Evolutionary conservation across 2,888 invertebrate genomes (phyloP).

Genomic region (Drosophila putrida): DNA sequence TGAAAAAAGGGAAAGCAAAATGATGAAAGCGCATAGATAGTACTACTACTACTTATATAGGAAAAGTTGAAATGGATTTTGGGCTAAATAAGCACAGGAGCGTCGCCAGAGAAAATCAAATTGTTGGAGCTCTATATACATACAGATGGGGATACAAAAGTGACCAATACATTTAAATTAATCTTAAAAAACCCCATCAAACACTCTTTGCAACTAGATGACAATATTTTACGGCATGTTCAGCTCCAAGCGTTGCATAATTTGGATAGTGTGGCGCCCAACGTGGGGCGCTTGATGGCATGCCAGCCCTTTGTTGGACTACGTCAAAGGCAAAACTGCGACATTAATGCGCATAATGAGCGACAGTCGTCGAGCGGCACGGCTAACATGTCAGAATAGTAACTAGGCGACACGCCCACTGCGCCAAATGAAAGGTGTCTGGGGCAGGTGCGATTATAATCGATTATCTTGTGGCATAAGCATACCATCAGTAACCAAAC

Average conservation of each 20-base stretch:
- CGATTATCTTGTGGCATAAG: constrained; percentile 63
- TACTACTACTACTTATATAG: constrained; percentile 9
- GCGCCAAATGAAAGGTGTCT: constrained; percentile 14
- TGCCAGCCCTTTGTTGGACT: constrained; percentile 20
- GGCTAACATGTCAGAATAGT: constrained; percentile 39
- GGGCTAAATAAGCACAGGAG: constrained; percentile 9
- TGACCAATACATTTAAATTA: not conserved
- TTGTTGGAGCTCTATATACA: no score
- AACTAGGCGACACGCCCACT: constrained; percentile 43
- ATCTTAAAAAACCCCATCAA: not conserved
- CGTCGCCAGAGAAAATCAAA: constrained; percentile 2
- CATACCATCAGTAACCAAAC: constrained; percentile 12
- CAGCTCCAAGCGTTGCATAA: not conserved
- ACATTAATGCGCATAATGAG: constrained; percentile 76
- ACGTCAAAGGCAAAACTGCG: constrained; percentile 46
- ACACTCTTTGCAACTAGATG: not conserved
- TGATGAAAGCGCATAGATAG: constrained; percentile 50
- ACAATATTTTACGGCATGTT: not conserved
- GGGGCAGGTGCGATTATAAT: constrained; percentile 62
- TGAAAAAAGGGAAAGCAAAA: constrained; percentile 40
- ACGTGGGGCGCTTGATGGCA: constrained; percentile 11
- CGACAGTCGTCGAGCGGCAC: constrained; percentile 47
- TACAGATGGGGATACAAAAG: not conserved
- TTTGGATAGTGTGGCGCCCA: constrained; percentile 17
- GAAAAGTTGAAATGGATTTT: constrained; percentile 24